Evolutionary conservation across 2,888 invertebrate species (phyloP), one percentile per base, ranked within the genome.

Genomic region (Tipula vernalis): DNA sequence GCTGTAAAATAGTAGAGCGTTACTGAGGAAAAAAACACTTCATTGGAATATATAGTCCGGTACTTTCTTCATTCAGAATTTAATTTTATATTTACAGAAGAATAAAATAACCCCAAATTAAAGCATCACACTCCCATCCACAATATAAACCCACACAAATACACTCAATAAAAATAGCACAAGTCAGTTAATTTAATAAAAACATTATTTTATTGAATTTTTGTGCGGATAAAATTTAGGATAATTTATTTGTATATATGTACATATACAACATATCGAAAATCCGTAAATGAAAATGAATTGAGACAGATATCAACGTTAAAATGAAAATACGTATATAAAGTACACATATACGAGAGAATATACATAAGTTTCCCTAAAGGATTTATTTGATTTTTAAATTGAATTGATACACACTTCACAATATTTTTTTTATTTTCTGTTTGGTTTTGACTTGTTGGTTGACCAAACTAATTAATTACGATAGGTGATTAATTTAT

Each of bases 1-100:
- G 96, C 98, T 98, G 96, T 94, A 96, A 96, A 96, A 96, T 96
- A 95, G 96, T 96, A 96, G 96, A 96, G 96, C 96, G 96, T 96
- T 96, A 96, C 96, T 96, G 96, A 95, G 95, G 95, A 96, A 95
- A 95, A 94, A 94, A 94, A 94, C 94, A 93, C 89, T 89, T 89
- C 92, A 90, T 91, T 90, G 90, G 91, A 91, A 90, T 90, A 91
- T 90, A 91, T 89, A 71, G 10, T 86, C 2, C 51, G 13, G n/a
- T n/a, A n/a, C 4, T 28, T 15, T 28, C 28, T 3, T 12, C 12
- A 2, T 39, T 39, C 6, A 0, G 39, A 39, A 39, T 6, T 39
- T 39, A 39, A 6, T 5, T 39, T 6, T 6, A 3, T 6, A 39
- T 6, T 6, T 39, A 39, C 39, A 39, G 5, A 39, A 6, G 6